Evolutionary conservation across 2,797 vertebrate species (phyloP).

Genomic region (Acomys russatus): DNA sequence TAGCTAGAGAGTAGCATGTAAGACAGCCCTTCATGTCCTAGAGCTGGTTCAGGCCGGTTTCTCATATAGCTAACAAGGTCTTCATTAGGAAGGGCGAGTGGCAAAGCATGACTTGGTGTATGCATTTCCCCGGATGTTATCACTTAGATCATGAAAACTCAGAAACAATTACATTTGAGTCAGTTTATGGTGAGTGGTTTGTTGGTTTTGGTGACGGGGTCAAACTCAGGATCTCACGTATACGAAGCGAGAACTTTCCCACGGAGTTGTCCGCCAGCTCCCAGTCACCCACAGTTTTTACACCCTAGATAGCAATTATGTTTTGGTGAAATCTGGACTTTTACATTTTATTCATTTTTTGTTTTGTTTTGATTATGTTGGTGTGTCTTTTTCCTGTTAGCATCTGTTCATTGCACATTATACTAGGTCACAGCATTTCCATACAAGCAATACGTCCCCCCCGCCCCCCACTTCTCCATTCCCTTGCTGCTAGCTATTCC

Average conservation of each 20-base stretch:
- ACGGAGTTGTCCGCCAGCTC: not conserved
- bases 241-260: not conserved
- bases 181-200: not conserved
- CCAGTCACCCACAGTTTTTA: not conserved
- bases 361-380: not conserved
- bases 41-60: constrained; percentile 7
- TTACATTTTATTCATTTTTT: not conserved
- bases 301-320: not conserved
- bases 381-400: not conserved
- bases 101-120: not conserved
- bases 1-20: constrained; percentile 15
- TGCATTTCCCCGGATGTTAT: constrained; percentile 50
- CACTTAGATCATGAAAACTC: constrained; percentile 7
- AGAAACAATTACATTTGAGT: not conserved
- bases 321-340: constrained; percentile 28
- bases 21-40: constrained; percentile 11
- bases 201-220: not conserved
- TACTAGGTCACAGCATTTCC: not conserved
- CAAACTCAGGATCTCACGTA: not conserved
- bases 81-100: not conserved
- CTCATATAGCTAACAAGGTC: not conserved
- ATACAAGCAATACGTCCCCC: not conserved
- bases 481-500: not conserved
- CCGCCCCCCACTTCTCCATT: not conserved
- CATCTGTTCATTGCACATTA: not conserved